Evolutionary conservation across 35 echinoderm and acorn worm genomes (phyloP).

Genomic region (Apostichopus japonicus): DNA sequence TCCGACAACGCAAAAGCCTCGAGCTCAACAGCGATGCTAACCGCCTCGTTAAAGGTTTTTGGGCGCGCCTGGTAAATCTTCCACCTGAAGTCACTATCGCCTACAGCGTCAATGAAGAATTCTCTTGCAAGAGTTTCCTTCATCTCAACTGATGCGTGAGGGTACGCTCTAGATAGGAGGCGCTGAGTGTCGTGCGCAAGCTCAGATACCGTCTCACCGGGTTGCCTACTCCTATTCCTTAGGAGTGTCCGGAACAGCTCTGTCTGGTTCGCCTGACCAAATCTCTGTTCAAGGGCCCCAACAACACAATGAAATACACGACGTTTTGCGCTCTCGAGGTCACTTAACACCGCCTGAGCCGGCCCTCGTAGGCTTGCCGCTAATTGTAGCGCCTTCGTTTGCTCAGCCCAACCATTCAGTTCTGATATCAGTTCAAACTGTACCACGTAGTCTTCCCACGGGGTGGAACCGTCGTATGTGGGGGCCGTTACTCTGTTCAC

Average conservation of each 20-base stretch:
- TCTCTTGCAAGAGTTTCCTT: background rate
- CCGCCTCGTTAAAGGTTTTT: background rate
- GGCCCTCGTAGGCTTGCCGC: conserved; percentile 45
- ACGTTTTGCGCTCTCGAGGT: background rate
- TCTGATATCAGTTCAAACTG: conserved; percentile 41
- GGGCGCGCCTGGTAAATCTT: too few relatives aligned
- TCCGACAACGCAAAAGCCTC: background rate
- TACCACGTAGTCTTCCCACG: background rate
- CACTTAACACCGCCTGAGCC: background rate
- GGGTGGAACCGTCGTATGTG: background rate
- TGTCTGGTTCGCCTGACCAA: conserved; percentile 7
- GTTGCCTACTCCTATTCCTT: background rate
- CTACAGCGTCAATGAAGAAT: background rate
- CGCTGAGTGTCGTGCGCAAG: conserved; percentile 12
- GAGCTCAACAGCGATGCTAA: conserved; percentile 11
- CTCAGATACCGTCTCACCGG: background rate
- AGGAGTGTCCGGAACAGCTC: background rate
- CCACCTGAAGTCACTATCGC: too few relatives aligned
- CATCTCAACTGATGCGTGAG: background rate
- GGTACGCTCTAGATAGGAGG: background rate
- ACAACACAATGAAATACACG: background rate
- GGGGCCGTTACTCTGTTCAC: background rate
- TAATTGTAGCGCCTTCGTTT: conserved; percentile 44
- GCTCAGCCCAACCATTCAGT: conserved; percentile 36
- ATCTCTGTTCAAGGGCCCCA: conserved; percentile 8